Evolutionary conservation across 2,113 vertebrate genomes (phyloP), one percentile per base, ranked within the genome.

Genomic region (Lepus timidus): DNA sequence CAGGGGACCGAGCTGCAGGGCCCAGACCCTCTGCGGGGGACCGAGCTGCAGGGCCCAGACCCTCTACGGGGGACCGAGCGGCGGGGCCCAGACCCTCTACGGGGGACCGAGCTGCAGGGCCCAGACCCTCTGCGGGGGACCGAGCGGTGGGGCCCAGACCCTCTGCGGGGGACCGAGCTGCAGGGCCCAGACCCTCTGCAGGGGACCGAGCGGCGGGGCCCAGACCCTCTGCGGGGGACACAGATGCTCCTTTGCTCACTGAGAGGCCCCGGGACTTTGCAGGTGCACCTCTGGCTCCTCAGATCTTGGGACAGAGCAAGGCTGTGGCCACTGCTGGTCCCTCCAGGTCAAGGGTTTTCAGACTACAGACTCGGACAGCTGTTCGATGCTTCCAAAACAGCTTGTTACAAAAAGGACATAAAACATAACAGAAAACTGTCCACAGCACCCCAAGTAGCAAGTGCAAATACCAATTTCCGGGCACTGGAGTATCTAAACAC

Each of bases 261-360:
- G 13, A 85, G n/a, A 44, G 23, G 10, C 6, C 89, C 36, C 64
- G 31, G 51, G 31, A 33, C 85, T 88, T 31, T 64, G 84, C 74
- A 85, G 74, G 88, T 25, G 81, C 75, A 51, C 44, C 71, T 62
- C 31, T 0, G 12, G 39, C 16, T 68, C 44, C 85, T 74, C 3
- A 25, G 44, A 5, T 19, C 20, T 85, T 91, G 61, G 10, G 11
- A 11, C 44, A 44, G 44, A 44, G 44, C 44, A 44, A 44, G 44
- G 44, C 44, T 44, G 44, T 7, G 44, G 44, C 44, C 44, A 44
- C 44, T 44, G 44, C 44, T 44, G 44, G 58, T 71, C 52, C 62
- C 62, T 70, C 92, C 65, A 68, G 73, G 83, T n/a, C 68, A 36
- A 55, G 71, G 64, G 49, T 75, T 86, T 95, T 76, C 90, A 49